These are phyloP conservation scores for Nemoura dubitans DNA, from an alignment of 2,888 invertebrate genomes.

Conservation along the genomic window DNA sequence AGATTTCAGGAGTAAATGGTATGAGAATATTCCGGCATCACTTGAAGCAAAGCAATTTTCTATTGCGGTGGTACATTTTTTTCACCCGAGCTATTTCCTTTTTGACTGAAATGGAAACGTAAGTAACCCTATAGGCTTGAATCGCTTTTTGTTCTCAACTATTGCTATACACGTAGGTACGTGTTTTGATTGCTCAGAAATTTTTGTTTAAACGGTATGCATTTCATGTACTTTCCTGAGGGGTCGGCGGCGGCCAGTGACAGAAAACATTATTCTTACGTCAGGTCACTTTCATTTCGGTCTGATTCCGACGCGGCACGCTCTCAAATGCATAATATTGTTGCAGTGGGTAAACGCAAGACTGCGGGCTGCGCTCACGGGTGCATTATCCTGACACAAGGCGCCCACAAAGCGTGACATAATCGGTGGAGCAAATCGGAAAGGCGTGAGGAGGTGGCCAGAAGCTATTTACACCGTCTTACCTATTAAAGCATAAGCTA, in stretches of 20 bases:
- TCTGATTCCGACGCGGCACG: background rate
- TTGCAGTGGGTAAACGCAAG: background rate
- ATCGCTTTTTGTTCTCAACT: background rate
- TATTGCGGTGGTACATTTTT: background rate
- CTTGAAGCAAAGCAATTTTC: background rate
- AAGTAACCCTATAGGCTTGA: background rate
- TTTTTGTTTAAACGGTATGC: background rate
- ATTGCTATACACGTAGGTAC: too few species aligned
- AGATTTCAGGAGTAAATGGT: background rate
- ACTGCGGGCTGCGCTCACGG: background rate
- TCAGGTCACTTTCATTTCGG: slow-evolving; percentile 3
- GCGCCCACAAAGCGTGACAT: background rate
- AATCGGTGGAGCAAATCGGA: background rate
- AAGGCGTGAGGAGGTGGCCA: background rate
- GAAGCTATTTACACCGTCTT: background rate
- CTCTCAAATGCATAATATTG: background rate
- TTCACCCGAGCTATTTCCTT: background rate
- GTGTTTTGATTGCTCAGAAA: background rate
- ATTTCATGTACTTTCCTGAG: background rate
- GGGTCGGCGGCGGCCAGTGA: background rate
- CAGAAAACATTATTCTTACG: background rate
- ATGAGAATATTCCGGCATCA: too few species aligned
- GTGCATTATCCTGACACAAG: background rate
- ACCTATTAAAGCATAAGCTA: background rate
- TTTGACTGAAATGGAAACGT: background rate